These are phyloP conservation scores for Columba guinea DNA, from an alignment of 2,797 vertebrate species.

Conservation along the genomic window DNA sequence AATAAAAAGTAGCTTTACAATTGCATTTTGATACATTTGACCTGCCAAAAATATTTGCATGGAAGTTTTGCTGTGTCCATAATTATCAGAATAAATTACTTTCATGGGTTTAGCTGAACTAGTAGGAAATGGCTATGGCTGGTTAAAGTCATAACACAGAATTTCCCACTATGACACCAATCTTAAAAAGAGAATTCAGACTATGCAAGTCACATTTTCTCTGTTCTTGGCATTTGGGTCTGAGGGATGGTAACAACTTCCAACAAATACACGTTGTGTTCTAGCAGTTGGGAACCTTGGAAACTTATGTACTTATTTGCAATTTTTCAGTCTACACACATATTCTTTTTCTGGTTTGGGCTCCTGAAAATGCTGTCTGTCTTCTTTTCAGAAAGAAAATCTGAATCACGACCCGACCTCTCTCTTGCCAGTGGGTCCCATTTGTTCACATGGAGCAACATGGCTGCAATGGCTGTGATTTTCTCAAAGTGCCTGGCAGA, in stretches of 20 bases:
- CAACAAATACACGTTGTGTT: background rate
- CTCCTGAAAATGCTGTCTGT: conserved; percentile 1
- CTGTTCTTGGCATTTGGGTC: background rate
- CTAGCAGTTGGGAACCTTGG: background rate
- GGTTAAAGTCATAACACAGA: background rate
- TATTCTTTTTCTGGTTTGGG: background rate
- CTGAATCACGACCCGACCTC: background rate
- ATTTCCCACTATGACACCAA: background rate
- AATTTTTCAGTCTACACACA: conserved; percentile 18
- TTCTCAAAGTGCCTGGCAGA: background rate
- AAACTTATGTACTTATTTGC: background rate
- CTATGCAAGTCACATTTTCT: conserved; percentile 2
- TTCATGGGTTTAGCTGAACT: background rate
- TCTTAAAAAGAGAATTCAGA: background rate
- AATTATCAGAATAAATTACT: conserved; percentile 6
- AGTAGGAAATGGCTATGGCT: background rate
- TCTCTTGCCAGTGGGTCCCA: background rate
- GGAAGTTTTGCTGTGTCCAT: background rate
- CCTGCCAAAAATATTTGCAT: conserved; percentile 20
- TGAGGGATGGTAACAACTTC: background rate
- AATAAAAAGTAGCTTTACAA: conserved; percentile 22
- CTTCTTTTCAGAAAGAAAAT: background rate
- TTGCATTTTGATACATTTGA: background rate
- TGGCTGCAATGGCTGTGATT: background rate
- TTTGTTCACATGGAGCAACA: background rate